Evolutionary conservation across 2,888 invertebrate species (phyloP).

Genomic region (Conops quadrifasciatus): DNA sequence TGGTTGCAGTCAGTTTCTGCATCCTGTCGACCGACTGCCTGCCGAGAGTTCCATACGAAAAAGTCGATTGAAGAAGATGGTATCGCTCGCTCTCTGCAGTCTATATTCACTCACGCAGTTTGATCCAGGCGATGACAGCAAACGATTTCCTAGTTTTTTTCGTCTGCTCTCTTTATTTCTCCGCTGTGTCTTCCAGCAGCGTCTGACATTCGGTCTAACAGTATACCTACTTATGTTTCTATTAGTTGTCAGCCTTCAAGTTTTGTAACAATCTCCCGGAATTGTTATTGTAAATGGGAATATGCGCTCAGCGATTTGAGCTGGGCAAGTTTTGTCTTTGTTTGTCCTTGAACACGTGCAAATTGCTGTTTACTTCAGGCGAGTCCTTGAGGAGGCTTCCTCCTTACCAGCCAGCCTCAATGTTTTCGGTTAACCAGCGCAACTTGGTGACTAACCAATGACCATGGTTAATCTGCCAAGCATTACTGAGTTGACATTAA

Average conservation of each 20-base stretch:
- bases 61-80: background rate
- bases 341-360: slow-evolving; percentile 28
- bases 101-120: slow-evolving; percentile 21
- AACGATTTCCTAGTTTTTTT: slow-evolving; percentile 4
- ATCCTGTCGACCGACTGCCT: slow-evolving; percentile 31
- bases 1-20: slow-evolving; percentile 29
- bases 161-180: background rate
- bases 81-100: background rate
- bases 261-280: background rate
- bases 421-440: slow-evolving; percentile 44
- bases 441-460: slow-evolving; percentile 37
- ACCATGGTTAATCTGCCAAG: slow-evolving; percentile 10
- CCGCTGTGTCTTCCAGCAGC: background rate
- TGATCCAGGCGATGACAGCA: slow-evolving; percentile 26
- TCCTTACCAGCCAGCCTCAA: no score
- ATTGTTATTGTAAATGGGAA: background rate
- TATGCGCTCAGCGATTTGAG: background rate
- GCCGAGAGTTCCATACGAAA: background rate
- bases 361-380: slow-evolving; percentile 38
- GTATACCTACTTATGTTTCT: background rate
- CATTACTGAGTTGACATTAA: slow-evolving; percentile 7
- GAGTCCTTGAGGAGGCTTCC: slow-evolving; percentile 37
- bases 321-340: background rate
- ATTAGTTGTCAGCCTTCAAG: background rate
- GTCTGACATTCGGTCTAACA: slow-evolving; percentile 12